Evolutionary conservation across 2,113 vertebrate genomes (phyloP), one percentile per base, ranked within the genome.

Genomic region (Trematomus loennbergii): DNA sequence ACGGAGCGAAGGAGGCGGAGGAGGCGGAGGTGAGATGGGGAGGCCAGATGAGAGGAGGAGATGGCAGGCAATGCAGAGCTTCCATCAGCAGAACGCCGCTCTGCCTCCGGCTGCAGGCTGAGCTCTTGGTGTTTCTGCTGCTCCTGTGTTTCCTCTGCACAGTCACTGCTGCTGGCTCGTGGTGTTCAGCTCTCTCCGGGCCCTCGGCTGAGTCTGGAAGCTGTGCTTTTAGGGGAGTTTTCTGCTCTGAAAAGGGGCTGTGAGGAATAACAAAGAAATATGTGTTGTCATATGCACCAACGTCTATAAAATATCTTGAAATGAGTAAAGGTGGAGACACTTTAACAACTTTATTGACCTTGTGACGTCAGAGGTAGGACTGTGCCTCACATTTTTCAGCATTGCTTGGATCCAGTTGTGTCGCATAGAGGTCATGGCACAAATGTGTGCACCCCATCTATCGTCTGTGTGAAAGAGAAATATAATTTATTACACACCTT

Each of bases 321-420:
- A 66, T 4, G 0, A 57, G 16, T 48, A 2, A 29, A 9, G 36
- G 36, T 57, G 3, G 66, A 2, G 13, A 76, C 17, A 46, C 18
- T 60, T 52, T 20, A 25, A 46, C 6, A 55, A 54, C 8, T 58
- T 0, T 59, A 5, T 75, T 65, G 73, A 99, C 98, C 96, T 96
- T n/a, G 96, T 96, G 48, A 96, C 93, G 1, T 96, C 96, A 0
- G 95, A 94, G 54, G 94, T 92, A 2, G 91, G 89, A 65, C 91
- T 87, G 12, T 96, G 95, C 2, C 93, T 96, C 57, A 98, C 94
- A 0, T 97, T 98, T 88, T 98, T 97, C 94, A 97, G 94, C 91
- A 99, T 96, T 52, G 97, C 96, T 81, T 98, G 97, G 84, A 98
- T 97, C 97, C 96, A 98, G 87, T 97, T 98, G 63, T 93, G 94